Evolutionary conservation across 2,113 vertebrate species (phyloP).

Genomic region (Lepus europaeus): DNA sequence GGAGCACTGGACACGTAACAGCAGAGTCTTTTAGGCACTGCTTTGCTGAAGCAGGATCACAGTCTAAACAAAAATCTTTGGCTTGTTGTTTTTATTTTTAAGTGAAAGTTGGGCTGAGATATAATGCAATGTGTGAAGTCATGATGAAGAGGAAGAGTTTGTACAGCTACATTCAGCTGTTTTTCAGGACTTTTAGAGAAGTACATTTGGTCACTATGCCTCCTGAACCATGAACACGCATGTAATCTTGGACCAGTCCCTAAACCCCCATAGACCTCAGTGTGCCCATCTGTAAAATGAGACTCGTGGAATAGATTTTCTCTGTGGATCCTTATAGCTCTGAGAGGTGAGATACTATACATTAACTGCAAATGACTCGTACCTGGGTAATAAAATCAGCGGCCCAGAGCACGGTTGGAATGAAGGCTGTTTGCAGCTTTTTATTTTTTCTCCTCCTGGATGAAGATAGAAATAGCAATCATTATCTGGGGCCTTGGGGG

Average conservation of each 20-base stretch:
- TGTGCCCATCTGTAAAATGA: conserved; percentile 73
- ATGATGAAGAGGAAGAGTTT: background rate
- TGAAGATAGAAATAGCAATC: conserved; percentile 53
- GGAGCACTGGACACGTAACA: background rate
- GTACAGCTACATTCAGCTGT: background rate
- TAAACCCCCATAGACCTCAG: conserved; percentile 20
- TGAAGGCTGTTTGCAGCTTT: background rate
- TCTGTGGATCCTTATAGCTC: background rate
- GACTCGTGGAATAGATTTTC: conserved; percentile 4
- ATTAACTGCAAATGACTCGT: conserved; percentile 45
- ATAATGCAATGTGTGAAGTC: background rate
- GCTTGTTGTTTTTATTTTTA: conserved; percentile 48
- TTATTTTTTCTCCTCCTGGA: background rate
- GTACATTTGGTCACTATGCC: background rate
- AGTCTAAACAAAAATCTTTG: conserved; percentile 40
- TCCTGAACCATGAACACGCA: conserved; percentile 16
- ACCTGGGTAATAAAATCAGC: conserved; percentile 56
- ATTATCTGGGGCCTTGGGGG: background rate
- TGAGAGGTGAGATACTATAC: background rate
- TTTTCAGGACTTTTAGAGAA: conserved; percentile 43
- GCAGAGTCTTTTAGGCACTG: background rate
- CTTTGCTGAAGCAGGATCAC: background rate
- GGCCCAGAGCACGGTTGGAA: conserved; percentile 13
- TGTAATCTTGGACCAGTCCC: background rate
- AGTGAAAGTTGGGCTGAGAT: conserved; percentile 18